Percentiles rank a stretch among this genome's conserved stretches.
phyloP scores from a whole-genome alignment of 2,888 invertebrate species.

The Epinotia ramella region DNA sequence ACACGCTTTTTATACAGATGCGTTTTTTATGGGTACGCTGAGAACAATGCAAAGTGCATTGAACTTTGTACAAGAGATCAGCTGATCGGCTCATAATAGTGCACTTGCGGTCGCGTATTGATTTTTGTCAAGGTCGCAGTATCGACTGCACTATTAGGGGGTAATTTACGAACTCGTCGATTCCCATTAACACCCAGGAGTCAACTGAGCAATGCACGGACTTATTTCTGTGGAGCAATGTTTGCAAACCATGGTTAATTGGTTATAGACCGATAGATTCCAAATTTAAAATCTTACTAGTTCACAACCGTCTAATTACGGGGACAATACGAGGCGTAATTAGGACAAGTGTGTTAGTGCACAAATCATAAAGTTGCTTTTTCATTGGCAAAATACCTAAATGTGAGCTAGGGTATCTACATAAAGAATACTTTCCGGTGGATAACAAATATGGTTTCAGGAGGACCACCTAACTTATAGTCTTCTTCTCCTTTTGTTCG shows the following conservation, averaged over 20 bases:
- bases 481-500: no score
- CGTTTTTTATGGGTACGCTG: constrained; percentile 69
- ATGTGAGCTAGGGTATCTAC: no score
- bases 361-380: no score
- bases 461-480: no score
- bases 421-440: no score
- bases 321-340: no score
- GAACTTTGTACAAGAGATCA: constrained; percentile 79
- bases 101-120: constrained; percentile 79
- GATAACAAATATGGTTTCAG: no score
- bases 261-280: neutral
- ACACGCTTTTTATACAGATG: constrained; percentile 68
- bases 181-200: neutral
- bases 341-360: no score
- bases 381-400: no score
- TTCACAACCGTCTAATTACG: no score
- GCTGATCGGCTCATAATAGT: constrained; percentile 76
- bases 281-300: no score
- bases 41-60: constrained; percentile 79
- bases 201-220: neutral
- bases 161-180: constrained; percentile 18
- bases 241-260: neutral
- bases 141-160: constrained; percentile 45
- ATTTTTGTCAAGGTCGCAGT: constrained; percentile 79
- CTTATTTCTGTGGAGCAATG: neutral